phyloP scores from a whole-genome alignment of 1,140 invertebrate species.

The Sycophaga agraensis region DNA sequence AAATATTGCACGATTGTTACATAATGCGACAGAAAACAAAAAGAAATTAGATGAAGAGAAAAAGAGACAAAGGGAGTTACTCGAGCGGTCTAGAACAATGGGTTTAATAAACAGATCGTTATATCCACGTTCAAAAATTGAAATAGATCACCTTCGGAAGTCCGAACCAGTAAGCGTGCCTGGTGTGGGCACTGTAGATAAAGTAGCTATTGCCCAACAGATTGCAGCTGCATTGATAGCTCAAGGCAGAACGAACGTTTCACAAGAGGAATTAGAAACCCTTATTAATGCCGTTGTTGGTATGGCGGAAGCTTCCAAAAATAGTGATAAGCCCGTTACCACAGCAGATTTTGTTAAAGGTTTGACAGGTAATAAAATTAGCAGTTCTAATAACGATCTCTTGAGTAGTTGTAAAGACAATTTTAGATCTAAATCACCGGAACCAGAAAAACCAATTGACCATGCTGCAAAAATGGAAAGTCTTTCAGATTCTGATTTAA shows the following conservation, averaged over 20 bases:
- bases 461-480: conserved; percentile 63
- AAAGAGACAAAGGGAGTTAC: conserved; percentile 41
- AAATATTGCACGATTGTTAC: conserved; percentile 68
- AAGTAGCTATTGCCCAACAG: conserved; percentile 73
- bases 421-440: conserved; percentile 1
- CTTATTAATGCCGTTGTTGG: conserved; percentile 75
- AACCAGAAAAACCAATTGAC: conserved; percentile 21
- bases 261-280: conserved; percentile 72
- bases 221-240: conserved; percentile 73
- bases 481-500: conserved; percentile 73
- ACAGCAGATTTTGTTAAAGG: conserved; percentile 59
- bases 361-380: conserved; percentile 39
- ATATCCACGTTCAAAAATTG: conserved; percentile 39
- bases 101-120: conserved; percentile 40
- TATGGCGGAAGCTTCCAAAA: conserved; percentile 63
- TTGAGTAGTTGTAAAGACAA: not conserved
- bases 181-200: conserved; percentile 69
- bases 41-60: conserved; percentile 58
- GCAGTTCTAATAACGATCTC: not conserved
- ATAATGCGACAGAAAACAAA: conserved; percentile 62
- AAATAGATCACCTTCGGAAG: conserved; percentile 39
- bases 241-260: conserved; percentile 77
- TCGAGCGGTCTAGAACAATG: conserved; percentile 39
- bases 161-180: conserved; percentile 63
- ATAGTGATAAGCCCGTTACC: conserved; percentile 58